phyloP scores from a whole-genome alignment of 2,888 invertebrate genomes.

The Clanis bilineata region DNA sequence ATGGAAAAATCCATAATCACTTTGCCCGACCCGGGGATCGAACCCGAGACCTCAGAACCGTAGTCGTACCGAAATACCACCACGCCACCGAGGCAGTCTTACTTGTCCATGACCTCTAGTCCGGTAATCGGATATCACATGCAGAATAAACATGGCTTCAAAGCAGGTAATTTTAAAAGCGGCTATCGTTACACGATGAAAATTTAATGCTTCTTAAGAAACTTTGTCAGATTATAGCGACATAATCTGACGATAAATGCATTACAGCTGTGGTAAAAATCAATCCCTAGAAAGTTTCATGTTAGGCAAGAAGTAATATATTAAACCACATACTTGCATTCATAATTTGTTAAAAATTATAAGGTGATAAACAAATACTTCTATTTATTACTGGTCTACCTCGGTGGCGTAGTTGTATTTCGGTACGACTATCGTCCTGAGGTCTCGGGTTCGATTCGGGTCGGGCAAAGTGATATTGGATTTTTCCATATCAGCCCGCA shows the following conservation, averaged over 20 bases:
- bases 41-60: too few relatives aligned
- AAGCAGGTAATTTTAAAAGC: conserved; percentile 51
- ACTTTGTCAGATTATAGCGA: conserved; percentile 58
- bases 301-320: not conserved
- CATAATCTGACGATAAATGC: conserved; percentile 44
- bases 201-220: conserved; percentile 62
- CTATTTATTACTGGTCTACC: too few relatives aligned
- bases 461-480: too few relatives aligned
- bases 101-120: conserved; percentile 21
- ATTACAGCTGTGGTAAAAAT: conserved; percentile 36
- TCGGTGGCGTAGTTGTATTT: too few relatives aligned
- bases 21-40: too few relatives aligned
- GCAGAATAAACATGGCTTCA: conserved; percentile 52
- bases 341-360: not conserved
- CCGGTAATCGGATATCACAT: conserved; percentile 47
- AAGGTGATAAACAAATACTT: too few relatives aligned
- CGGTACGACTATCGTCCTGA: too few relatives aligned
- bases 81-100: too few relatives aligned
- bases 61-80: too few relatives aligned
- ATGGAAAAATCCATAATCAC: too few relatives aligned
- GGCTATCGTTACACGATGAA: conserved; percentile 46
- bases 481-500: too few relatives aligned
- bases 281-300: conserved; percentile 22
- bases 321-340: conserved; percentile 16
- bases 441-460: too few relatives aligned